Evolutionary conservation across 2,888 invertebrate species (phyloP).

Genomic region (Melanostoma scalare): DNA sequence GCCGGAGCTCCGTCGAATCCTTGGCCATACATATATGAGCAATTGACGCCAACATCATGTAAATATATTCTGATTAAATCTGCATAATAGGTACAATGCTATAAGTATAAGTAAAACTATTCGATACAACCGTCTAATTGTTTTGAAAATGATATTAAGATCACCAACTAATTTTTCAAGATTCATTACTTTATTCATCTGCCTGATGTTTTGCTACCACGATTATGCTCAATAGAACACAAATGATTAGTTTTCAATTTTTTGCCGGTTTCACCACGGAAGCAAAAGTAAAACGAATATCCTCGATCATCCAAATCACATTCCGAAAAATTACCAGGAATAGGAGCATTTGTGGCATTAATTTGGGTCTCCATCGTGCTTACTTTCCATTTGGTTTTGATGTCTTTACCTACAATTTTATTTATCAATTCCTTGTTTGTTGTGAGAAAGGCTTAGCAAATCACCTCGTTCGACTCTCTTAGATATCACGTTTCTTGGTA

Average conservation of each 20-base stretch:
- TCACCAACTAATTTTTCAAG: too few species aligned
- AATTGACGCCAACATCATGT: too few species aligned
- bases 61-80: too few species aligned
- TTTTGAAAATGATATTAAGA: too few species aligned
- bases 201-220: too few species aligned
- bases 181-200: too few species aligned
- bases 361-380: conserved; percentile 81
- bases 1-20: too few species aligned
- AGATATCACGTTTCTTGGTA: conserved; percentile 75
- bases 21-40: too few species aligned
- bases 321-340: conserved; percentile 70
- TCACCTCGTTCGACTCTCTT: conserved; percentile 65
- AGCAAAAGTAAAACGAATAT: conserved; percentile 77
- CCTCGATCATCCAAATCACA: conserved; percentile 71
- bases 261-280: conserved; percentile 75
- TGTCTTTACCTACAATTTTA: conserved; percentile 74
- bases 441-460: neutral
- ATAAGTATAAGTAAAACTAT: too few species aligned
- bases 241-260: conserved; percentile 78
- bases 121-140: too few species aligned
- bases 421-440: neutral
- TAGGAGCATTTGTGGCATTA: conserved; percentile 75
- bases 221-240: conserved; percentile 79
- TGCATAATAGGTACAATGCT: too few species aligned
- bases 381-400: conserved; percentile 78